Evolutionary conservation across 1,140 invertebrate genomes (phyloP), one percentile per base, ranked within the genome.

Genomic region (Diuraphis noxia): DNA sequence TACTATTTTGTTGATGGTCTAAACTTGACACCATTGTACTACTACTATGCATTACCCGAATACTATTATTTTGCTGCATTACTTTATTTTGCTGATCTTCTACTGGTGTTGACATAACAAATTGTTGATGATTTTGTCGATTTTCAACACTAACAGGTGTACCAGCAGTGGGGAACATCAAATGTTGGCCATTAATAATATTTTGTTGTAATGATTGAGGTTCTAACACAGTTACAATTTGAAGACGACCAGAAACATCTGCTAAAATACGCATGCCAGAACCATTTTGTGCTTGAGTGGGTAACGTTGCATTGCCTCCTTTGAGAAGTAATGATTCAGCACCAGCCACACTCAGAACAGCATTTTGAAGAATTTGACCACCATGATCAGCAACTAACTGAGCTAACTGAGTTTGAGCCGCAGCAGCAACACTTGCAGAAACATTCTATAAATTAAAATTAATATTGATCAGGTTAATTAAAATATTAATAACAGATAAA

Each of bases 301-400:
- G 92, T 21, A 93, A 92, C 30, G 93, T 92, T 92, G 56, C 92
- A 25, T 63, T 81, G 23, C 88, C 56, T 38, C 77, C 90, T 92
- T 93, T 93, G 49, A 93, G 92, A n/a, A 93, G 87, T 40, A 93
- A 82, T 34, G 92, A 92, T 89, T 93, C 93, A 34, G 92, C 52
- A 56, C 92, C 92, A 77, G 92, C 63, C 81, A 92, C 93, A 81
- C 92, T 93, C 52, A 93, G 63, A n/a, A 93, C 93, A 46, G 93
- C 93, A 56, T 93, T 93, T 92, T 93, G 92, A 36, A 93, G 89
- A 85, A 93, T 92, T 19, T 93, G 92, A 79, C 92, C 92, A 79
- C 93, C 93, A 63, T 93, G 93, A 84, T 93, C 92, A 25, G 93
- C 93, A 36, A 93, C 92, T 25, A 93, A 92, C 82, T 93, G 93